These are phyloP conservation scores for Eulemur mongoz DNA, from an alignment of 2,797 vertebrate genomes.

Conservation along the genomic window DNA sequence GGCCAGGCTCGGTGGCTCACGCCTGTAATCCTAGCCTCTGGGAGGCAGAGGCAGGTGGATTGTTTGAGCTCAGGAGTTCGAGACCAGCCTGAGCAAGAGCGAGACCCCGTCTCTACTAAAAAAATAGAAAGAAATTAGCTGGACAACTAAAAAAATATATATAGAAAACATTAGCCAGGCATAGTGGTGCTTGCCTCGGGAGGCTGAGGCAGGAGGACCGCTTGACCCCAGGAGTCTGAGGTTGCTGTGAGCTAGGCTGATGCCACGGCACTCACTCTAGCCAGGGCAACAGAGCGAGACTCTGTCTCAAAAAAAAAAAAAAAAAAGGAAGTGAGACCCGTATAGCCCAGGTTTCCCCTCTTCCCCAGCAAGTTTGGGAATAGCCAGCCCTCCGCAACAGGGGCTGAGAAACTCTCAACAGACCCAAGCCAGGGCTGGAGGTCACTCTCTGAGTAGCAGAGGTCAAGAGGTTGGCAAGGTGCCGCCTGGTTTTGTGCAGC, in stretches of 20 bases:
- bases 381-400: neutral
- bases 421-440: neutral
- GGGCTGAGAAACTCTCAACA: neutral
- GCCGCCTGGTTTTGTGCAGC: neutral
- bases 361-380: neutral
- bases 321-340: neutral
- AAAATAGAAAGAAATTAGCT: no score
- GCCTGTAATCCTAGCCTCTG: no score
- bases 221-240: neutral
- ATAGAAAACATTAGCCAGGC: no score
- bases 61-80: no score
- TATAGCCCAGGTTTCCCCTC: neutral
- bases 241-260: neutral
- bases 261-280: neutral
- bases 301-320: no score
- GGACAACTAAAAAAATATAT: no score
- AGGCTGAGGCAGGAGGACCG: neutral
- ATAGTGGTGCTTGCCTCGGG: neutral
- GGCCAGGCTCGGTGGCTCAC: no score
- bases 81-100: no score
- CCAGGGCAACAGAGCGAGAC: neutral
- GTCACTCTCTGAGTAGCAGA: accelerated
- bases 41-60: no score
- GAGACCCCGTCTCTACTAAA: no score
- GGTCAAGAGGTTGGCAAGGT: neutral